These are phyloP conservation scores for Propithecus perrieri DNA, from an alignment of 2,797 vertebrate species.

Conservation along the genomic window DNA sequence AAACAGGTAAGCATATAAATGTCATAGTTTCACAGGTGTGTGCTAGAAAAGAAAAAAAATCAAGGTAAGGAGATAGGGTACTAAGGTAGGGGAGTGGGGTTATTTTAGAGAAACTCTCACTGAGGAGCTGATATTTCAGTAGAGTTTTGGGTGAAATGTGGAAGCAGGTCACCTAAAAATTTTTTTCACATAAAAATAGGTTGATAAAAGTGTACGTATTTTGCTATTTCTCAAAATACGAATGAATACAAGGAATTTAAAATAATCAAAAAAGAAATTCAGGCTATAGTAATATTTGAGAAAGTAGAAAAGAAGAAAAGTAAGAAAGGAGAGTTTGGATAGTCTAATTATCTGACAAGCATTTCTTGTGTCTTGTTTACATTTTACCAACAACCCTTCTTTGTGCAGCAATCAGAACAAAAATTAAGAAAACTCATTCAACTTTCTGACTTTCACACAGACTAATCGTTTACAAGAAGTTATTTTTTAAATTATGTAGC, in stretches of 20 bases:
- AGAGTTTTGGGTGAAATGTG: background rate
- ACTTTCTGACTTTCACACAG: conserved; percentile 23
- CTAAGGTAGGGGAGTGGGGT: background rate
- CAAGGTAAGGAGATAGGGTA: accelerated
- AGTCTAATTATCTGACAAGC: background rate
- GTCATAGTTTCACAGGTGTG: background rate
- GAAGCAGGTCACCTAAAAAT: background rate
- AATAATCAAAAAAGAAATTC: conserved; percentile 15
- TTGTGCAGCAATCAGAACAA: background rate
- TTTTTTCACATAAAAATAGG: too few relatives aligned
- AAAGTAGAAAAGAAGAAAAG: background rate
- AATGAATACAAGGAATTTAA: background rate
- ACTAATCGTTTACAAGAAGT: conserved; percentile 60
- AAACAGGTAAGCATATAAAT: background rate
- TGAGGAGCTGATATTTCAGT: background rate
- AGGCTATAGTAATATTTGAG: background rate
- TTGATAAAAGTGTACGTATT: background rate
- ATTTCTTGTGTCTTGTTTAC: background rate
- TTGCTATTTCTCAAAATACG: conserved; percentile 1
- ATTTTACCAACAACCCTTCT: background rate
- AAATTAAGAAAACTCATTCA: background rate
- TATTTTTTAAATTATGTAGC: conserved; percentile 56
- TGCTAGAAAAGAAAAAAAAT: background rate
- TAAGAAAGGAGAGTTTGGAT: background rate
- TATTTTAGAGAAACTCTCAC: background rate